Evolutionary conservation across 2,888 invertebrate species (phyloP).

Genomic region (Omphaloscelis lunosa): DNA sequence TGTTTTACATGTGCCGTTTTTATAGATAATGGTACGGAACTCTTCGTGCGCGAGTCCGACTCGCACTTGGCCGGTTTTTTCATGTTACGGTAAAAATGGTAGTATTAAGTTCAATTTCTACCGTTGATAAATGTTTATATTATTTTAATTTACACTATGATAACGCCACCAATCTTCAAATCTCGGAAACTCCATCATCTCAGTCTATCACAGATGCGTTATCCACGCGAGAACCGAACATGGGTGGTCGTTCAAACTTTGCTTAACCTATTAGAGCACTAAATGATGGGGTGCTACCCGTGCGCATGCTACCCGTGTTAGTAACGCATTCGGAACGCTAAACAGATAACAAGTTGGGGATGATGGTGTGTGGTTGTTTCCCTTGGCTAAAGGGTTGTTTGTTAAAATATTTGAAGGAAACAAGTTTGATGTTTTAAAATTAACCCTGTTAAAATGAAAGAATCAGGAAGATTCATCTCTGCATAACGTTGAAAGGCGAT

Average conservation of each 20-base stretch:
- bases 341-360: slow-evolving; percentile 47
- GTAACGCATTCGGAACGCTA: slow-evolving; percentile 38
- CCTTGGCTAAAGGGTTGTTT: slow-evolving; percentile 8
- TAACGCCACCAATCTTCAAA: too few species aligned
- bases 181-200: too few species aligned
- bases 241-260: slow-evolving; percentile 72
- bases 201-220: slow-evolving; percentile 30
- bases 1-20: too few species aligned
- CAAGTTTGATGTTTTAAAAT: neutral
- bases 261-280: slow-evolving; percentile 51
- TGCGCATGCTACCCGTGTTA: slow-evolving; percentile 18
- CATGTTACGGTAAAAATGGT: too few species aligned
- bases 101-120: too few species aligned
- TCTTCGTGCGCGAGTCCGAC: too few species aligned
- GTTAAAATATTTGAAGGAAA: neutral
- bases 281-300: slow-evolving; percentile 68
- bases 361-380: slow-evolving; percentile 29
- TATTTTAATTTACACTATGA: too few species aligned
- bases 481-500: neutral
- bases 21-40: too few species aligned
- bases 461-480: neutral
- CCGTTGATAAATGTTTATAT: too few species aligned
- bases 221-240: slow-evolving; percentile 19
- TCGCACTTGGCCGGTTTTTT: too few species aligned
- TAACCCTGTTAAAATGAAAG: neutral